Evolutionary conservation across 1,140 invertebrate species (phyloP).

Genomic region (Penaeus japonicus): DNA sequence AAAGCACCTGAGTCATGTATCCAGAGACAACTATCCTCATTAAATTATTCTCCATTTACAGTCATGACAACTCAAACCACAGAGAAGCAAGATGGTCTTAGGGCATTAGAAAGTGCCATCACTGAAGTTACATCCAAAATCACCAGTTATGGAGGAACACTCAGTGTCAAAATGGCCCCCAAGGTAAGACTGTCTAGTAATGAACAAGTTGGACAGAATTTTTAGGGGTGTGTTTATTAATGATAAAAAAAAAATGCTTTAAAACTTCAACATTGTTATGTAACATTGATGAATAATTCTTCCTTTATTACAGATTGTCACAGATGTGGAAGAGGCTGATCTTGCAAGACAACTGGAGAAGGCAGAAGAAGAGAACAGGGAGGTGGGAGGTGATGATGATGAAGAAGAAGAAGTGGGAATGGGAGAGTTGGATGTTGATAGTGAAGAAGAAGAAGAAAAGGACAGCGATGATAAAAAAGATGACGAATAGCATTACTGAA

Average conservation of each 20-base stretch:
- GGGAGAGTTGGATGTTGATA: conserved; percentile 33
- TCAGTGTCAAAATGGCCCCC: conserved; percentile 91
- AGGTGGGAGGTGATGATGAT: conserved; percentile 90
- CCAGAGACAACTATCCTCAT: background rate
- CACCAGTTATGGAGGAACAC: conserved; percentile 82
- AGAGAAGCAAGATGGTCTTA: conserved; percentile 92
- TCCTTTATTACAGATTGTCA: conserved; percentile 80
- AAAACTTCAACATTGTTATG: too few species aligned
- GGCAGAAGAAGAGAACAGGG: conserved; percentile 91
- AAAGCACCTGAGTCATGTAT: too few species aligned
- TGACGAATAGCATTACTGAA: conserved; percentile 8
- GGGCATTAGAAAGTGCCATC: conserved; percentile 87
- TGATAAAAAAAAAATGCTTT: too few species aligned
- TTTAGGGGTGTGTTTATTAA: too few species aligned
- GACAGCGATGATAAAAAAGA: background rate
- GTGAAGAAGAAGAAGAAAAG: conserved; percentile 19
- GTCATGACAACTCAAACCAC: conserved; percentile 98
- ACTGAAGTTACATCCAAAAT: conserved; percentile 88
- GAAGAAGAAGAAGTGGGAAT: conserved; percentile 57
- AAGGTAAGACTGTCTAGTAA: conserved; percentile 32
- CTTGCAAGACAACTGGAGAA: conserved; percentile 91
- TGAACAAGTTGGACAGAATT: too few species aligned
- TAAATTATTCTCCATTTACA: conserved; percentile 63
- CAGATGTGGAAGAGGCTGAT: conserved; percentile 96
- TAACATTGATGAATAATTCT: background rate